A percentile compares a stretch with the other conserved stretches of the same genome.
phyloP scores from a whole-genome alignment of 2,888 invertebrate species.

The Empis livida region DNA sequence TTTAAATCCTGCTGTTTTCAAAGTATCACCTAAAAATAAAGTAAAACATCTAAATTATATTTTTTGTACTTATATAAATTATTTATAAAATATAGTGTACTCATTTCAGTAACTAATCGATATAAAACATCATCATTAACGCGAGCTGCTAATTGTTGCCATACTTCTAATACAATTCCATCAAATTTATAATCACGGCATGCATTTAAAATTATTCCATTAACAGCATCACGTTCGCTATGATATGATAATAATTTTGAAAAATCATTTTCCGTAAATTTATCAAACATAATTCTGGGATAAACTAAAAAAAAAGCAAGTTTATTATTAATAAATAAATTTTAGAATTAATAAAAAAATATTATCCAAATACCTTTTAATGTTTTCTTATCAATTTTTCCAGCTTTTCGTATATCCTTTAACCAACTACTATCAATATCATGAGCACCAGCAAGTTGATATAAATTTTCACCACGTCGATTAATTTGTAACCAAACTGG shows the following conservation, averaged over 20 bases:
- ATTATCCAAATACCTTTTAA: constrained; percentile 26
- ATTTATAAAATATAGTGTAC: constrained; percentile 26
- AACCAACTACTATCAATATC: constrained; percentile 81
- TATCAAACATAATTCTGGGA: constrained; percentile 81
- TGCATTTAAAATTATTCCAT: constrained; percentile 51
- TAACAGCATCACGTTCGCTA: constrained; percentile 52
- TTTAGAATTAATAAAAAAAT: constrained; percentile 15
- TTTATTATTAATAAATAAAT: no score
- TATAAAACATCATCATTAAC: constrained; percentile 43
- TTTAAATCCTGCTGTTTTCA: constrained; percentile 31
- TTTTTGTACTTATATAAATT: no score
- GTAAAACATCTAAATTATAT: neutral
- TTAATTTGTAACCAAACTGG: constrained; percentile 91
- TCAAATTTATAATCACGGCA: constrained; percentile 70
- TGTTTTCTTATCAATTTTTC: constrained; percentile 17
- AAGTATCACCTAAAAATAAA: neutral
- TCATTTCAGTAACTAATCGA: constrained; percentile 50
- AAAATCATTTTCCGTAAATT: constrained; percentile 66
- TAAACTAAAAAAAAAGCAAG: constrained; percentile 58
- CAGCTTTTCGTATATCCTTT: constrained; percentile 47
- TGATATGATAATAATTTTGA: constrained; percentile 55
- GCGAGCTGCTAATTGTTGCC: constrained; percentile 68
- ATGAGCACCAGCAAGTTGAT: constrained; percentile 58
- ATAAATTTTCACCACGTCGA: constrained; percentile 46
- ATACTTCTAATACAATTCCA: constrained; percentile 83